phyloP scores from a whole-genome alignment of 2,797 vertebrate species.

The Xerus rutilus region DNA sequence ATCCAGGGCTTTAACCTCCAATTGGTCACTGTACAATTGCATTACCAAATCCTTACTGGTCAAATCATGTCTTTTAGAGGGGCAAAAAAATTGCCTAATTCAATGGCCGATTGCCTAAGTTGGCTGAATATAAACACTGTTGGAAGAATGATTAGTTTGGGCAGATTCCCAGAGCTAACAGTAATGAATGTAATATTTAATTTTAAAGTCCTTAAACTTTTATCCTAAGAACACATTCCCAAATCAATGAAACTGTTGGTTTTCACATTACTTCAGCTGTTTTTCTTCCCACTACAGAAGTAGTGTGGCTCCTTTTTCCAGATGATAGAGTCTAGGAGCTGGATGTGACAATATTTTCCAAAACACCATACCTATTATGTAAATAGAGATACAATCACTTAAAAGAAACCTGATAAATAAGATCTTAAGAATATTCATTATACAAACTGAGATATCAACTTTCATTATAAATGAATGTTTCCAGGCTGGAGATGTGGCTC shows the following conservation, averaged over 20 bases:
- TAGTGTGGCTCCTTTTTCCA: not conserved
- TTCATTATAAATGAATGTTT: not conserved
- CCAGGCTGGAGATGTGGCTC: not conserved
- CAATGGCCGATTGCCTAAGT: not conserved
- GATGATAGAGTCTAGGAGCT: not conserved
- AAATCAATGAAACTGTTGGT: not conserved
- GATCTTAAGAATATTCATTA: not conserved
- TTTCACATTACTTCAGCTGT: not conserved
- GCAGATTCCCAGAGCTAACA: not conserved
- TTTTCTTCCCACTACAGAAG: not conserved
- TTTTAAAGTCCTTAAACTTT: not conserved
- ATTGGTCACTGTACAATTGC: not conserved
- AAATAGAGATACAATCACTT: not conserved
- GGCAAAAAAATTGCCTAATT: not conserved
- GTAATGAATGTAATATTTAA: constrained; percentile 6
- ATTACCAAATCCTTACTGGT: constrained; percentile 36
- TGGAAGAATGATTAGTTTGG: not conserved
- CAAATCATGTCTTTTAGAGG: constrained; percentile 22
- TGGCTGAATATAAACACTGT: not conserved
- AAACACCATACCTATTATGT: not conserved
- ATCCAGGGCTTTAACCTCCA: not conserved
- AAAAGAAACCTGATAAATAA: not conserved
- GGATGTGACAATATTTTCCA: not conserved
- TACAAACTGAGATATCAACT: not conserved
- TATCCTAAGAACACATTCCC: constrained; percentile 25